Percentiles rank a stretch among this genome's conserved stretches.
phyloP scores from a whole-genome alignment of 2,888 invertebrate species.

The Tuberolachnus salignus region DNA sequence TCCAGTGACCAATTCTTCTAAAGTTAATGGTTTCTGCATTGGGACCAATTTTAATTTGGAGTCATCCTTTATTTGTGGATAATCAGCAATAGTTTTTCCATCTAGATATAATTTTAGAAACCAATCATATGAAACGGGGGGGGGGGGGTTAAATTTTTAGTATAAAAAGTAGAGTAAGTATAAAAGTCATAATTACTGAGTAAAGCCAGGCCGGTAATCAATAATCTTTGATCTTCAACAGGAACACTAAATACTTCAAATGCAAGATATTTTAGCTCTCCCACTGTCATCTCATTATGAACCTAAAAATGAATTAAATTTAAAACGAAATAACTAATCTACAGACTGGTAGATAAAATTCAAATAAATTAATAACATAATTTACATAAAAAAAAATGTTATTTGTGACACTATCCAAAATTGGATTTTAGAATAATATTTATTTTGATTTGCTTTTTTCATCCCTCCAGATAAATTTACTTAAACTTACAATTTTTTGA shows the following conservation, averaged over 20 bases:
- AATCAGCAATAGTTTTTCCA: constrained; percentile 72
- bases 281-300: constrained; percentile 65
- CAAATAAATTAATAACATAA: background rate
- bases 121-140: no score
- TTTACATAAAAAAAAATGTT: background rate
- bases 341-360: constrained; percentile 25
- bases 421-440: background rate
- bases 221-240: constrained; percentile 72
- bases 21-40: constrained; percentile 65
- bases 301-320: constrained; percentile 60
- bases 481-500: background rate
- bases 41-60: constrained; percentile 75
- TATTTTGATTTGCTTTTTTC: background rate
- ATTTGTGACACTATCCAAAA: background rate
- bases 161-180: background rate
- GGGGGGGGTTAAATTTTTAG: no score
- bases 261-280: constrained; percentile 74
- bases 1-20: constrained; percentile 39
- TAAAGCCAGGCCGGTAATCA: constrained; percentile 74
- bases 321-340: constrained; percentile 11
- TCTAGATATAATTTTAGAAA: constrained; percentile 63
- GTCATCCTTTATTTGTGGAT: constrained; percentile 76
- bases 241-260: constrained; percentile 71
- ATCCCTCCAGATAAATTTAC: background rate
- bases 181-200: constrained; percentile 62